Conservation (phyloP, 2,888 invertebrate species). For the Conomelus anceps region DNA sequence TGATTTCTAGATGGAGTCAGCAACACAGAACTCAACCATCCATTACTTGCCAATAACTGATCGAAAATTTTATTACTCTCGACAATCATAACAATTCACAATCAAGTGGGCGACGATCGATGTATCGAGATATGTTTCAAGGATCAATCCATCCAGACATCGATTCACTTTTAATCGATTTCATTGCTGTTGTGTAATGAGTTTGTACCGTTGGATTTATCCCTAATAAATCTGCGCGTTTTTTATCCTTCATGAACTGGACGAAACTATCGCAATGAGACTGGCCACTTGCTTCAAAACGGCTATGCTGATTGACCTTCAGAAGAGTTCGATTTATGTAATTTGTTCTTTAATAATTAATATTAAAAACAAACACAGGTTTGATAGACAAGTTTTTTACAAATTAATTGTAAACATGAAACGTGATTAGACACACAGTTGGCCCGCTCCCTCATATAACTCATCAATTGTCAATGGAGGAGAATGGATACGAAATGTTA, state of each 20-base stretch:
- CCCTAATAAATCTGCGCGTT: background rate
- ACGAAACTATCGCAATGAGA: too few relatives aligned
- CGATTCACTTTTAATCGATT: background rate
- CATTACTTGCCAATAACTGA: background rate
- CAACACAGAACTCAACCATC: background rate
- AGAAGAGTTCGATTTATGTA: too few relatives aligned
- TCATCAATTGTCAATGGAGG: too few relatives aligned
- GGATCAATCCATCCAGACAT: background rate
- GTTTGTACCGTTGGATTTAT: background rate
- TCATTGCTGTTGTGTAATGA: background rate
- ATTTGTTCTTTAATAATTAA: too few relatives aligned
- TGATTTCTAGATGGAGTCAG: background rate
- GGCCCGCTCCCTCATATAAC: too few relatives aligned
- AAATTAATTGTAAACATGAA: too few relatives aligned
- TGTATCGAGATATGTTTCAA: background rate
- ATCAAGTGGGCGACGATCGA: background rate
- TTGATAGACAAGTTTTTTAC: too few relatives aligned
- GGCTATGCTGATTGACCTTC: too few relatives aligned
- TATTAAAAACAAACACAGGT: too few relatives aligned
- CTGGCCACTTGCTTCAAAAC: too few relatives aligned
- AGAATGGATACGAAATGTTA: too few relatives aligned
- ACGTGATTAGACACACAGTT: too few relatives aligned
- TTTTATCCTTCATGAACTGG: background rate
- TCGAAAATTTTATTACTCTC: background rate
- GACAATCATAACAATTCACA: background rate